Percentiles rank a stretch among this genome's conserved stretches.
phyloP scores from a whole-genome alignment of 2,113 vertebrate species.

The Turdus rufiventris region DNA sequence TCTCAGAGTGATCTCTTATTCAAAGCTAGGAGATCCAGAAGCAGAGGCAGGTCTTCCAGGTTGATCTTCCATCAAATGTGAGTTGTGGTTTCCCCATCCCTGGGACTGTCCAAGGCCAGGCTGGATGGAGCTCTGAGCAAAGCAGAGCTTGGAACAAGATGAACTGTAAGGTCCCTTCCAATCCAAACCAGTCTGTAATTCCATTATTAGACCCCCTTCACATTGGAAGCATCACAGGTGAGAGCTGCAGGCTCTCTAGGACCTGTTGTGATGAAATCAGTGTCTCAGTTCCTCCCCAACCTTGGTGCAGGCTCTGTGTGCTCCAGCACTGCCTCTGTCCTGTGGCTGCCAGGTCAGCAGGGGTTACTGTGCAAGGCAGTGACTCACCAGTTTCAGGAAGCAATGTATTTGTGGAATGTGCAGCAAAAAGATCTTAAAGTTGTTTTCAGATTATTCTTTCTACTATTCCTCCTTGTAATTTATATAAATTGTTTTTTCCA shows the following conservation, averaged over 20 bases:
- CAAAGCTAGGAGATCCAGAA: not conserved
- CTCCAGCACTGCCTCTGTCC: not conserved
- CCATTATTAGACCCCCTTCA: not conserved
- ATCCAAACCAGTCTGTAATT: not conserved
- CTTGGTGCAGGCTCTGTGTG: not conserved
- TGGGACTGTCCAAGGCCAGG: not conserved
- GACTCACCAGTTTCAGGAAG: not conserved
- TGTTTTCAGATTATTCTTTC: not conserved
- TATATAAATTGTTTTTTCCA: not conserved
- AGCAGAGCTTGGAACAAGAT: not conserved
- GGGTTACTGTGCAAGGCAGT: not conserved
- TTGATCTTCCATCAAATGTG: not conserved
- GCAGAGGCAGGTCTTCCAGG: not conserved
- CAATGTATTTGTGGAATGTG: not conserved
- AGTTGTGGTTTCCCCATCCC: not conserved
- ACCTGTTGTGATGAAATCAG: not conserved
- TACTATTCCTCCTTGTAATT: not conserved
- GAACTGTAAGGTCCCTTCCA: not conserved
- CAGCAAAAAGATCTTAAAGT: not conserved
- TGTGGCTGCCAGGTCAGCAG: not conserved
- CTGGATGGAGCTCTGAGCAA: not conserved
- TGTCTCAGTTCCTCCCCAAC: not conserved
- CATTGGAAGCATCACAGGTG: not conserved
- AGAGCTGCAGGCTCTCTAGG: not conserved
- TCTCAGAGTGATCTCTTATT: not conserved